phyloP scores from a whole-genome alignment of 2,113 vertebrate genomes.

The Natator depressus region DNA sequence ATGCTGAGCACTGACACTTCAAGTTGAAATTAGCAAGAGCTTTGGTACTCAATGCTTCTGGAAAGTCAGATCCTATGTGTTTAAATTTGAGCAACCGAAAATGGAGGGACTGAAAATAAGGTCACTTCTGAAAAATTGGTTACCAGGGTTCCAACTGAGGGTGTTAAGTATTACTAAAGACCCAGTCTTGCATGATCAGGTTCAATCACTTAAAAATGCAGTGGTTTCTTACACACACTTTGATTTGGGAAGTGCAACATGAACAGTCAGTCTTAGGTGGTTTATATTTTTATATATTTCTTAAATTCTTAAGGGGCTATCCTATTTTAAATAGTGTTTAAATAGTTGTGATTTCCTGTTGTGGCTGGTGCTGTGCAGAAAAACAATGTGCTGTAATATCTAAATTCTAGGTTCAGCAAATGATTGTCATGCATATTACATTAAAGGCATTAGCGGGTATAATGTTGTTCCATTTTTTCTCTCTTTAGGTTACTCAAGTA shows the following conservation, averaged over 20 bases:
- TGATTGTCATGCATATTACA: not conserved
- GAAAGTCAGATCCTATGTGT: not conserved
- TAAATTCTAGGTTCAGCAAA: not conserved
- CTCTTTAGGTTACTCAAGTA: constrained; percentile 83
- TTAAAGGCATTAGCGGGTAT: not conserved
- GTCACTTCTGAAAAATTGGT: not conserved
- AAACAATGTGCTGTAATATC: not conserved
- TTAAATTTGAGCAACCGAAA: not conserved
- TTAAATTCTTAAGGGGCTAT: not conserved
- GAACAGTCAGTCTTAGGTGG: not conserved
- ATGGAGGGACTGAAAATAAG: not conserved
- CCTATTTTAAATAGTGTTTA: not conserved
- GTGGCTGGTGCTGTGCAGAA: rapidly evolving
- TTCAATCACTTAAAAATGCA: not conserved
- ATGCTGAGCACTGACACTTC: not conserved
- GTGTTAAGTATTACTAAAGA: not conserved
- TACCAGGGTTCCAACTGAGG: not conserved
- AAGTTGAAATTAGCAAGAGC: not conserved
- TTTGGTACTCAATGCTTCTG: not conserved
- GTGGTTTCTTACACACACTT: not conserved
- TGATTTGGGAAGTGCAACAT: not conserved
- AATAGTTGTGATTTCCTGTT: not conserved
- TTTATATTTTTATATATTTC: not conserved
- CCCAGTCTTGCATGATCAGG: not conserved
- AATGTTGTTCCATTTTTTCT: not conserved